Percentiles rank a stretch among this genome's conserved stretches.
These are phyloP conservation scores for Scaptomyza reducta DNA, from an alignment of 2,888 invertebrate species.

Conservation along the genomic window DNA sequence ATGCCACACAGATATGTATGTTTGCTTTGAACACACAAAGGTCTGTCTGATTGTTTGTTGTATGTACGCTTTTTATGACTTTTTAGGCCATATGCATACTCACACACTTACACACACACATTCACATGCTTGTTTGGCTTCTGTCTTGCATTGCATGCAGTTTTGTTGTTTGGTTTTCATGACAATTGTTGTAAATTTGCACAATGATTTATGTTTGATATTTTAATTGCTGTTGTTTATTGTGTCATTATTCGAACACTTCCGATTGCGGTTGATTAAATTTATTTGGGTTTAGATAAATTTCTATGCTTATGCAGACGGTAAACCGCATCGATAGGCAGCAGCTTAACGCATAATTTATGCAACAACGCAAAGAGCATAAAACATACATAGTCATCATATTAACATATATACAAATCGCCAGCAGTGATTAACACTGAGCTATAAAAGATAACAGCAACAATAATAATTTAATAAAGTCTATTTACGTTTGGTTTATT, in stretches of 20 bases:
- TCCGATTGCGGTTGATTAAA: conserved; percentile 80
- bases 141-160: conserved; percentile 62
- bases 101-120: conserved; percentile 8
- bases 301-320: conserved; percentile 43
- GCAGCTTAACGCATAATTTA: conserved; percentile 59
- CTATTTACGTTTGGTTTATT: background rate
- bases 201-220: conserved; percentile 78
- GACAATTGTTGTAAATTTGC: conserved; percentile 74
- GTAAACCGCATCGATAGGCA: conserved; percentile 63
- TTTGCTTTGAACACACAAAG: conserved; percentile 28
- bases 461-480: background rate
- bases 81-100: conserved; percentile 41
- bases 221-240: conserved; percentile 80
- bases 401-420: conserved; percentile 36
- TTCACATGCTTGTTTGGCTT: conserved; percentile 41
- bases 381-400: conserved; percentile 17
- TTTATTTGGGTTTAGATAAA: conserved; percentile 75
- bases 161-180: conserved; percentile 61
- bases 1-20: conserved; percentile 11
- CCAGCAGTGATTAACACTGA: conserved; percentile 39
- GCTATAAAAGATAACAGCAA: conserved; percentile 21
- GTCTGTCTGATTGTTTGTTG: conserved; percentile 51
- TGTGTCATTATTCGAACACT: conserved; percentile 79
- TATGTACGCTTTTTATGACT: conserved; percentile 69
- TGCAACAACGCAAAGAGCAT: conserved; percentile 48